phyloP scores from a whole-genome alignment of 2,797 vertebrate species.

The Pseudomugil tenellus region DNA sequence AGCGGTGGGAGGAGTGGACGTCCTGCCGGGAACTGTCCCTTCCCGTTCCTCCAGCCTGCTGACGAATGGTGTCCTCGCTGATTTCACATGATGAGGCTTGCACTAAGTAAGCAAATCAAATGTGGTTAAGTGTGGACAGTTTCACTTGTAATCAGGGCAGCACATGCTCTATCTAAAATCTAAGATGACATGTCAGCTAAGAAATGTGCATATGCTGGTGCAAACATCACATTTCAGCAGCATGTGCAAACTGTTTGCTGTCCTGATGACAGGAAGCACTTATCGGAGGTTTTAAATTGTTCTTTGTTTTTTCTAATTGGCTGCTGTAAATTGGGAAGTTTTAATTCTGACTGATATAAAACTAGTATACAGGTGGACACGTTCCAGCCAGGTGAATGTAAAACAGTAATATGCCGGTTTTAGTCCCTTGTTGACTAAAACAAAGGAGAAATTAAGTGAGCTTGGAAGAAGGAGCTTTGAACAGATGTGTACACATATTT shows the following conservation, averaged over 20 bases:
- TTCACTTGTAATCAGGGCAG: slow-evolving; percentile 50
- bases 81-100: slow-evolving; percentile 71
- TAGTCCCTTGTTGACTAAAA: no score
- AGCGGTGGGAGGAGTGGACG: slow-evolving; percentile 80
- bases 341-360: no score
- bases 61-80: slow-evolving; percentile 74
- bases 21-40: slow-evolving; percentile 83
- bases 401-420: no score
- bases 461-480: not conserved
- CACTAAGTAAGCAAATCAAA: slow-evolving; percentile 76
- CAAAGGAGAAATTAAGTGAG: no score
- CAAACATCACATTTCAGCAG: not conserved
- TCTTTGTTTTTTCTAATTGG: not conserved
- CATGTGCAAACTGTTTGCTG: slow-evolving; percentile 1
- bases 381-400: no score
- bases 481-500: not conserved
- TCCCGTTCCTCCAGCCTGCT: slow-evolving; percentile 73
- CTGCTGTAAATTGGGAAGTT: not conserved
- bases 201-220: slow-evolving; percentile 11
- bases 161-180: slow-evolving; percentile 18
- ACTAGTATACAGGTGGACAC: no score
- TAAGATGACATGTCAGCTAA: slow-evolving; percentile 19
- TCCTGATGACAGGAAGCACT: not conserved
- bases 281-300: no score
- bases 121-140: slow-evolving; percentile 59